phyloP scores from a whole-genome alignment of 1,140 invertebrate genomes.

The Cotesia glomerata region DNA sequence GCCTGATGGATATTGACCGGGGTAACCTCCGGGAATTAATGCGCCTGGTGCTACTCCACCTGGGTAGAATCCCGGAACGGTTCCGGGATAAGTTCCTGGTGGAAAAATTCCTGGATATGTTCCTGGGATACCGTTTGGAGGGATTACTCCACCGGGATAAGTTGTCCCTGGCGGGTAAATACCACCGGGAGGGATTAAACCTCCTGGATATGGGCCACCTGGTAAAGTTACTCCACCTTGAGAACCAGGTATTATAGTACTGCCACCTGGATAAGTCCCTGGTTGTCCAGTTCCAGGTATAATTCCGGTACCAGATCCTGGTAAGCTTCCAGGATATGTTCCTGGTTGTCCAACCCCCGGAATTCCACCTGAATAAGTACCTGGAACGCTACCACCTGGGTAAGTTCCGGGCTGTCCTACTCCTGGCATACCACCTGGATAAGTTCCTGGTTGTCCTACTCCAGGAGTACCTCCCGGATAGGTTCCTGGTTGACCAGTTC shows the following conservation, averaged over 20 bases:
- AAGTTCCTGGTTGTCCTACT: slow-evolving; percentile 20
- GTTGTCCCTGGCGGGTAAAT: neutral
- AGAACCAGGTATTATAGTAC: neutral
- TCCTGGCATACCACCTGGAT: neutral
- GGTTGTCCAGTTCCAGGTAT: slow-evolving; percentile 23
- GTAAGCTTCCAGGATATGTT: slow-evolving; percentile 24
- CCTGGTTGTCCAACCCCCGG: slow-evolving; percentile 21
- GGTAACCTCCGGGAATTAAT: slow-evolving; percentile 6
- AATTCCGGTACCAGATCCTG: slow-evolving; percentile 16
- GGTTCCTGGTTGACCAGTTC: too few relatives aligned
- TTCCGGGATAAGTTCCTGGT: neutral
- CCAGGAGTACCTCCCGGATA: neutral
- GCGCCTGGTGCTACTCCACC: slow-evolving; percentile 3
- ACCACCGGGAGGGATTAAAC: slow-evolving; percentile 3
- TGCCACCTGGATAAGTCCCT: slow-evolving; percentile 20
- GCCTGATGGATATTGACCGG: slow-evolving; percentile 27
- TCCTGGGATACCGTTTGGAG: neutral
- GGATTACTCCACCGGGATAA: neutral
- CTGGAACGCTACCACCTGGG: neutral
- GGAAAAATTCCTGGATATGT: neutral
- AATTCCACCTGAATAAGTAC: slow-evolving; percentile 21
- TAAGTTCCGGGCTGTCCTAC: neutral
- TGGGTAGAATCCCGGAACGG: slow-evolving; percentile 10
- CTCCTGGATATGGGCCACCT: neutral
- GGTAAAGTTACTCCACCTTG: neutral